phyloP scores from a whole-genome alignment of 2,888 invertebrate genomes.

The Drosophila nr. perissopoda region DNA sequence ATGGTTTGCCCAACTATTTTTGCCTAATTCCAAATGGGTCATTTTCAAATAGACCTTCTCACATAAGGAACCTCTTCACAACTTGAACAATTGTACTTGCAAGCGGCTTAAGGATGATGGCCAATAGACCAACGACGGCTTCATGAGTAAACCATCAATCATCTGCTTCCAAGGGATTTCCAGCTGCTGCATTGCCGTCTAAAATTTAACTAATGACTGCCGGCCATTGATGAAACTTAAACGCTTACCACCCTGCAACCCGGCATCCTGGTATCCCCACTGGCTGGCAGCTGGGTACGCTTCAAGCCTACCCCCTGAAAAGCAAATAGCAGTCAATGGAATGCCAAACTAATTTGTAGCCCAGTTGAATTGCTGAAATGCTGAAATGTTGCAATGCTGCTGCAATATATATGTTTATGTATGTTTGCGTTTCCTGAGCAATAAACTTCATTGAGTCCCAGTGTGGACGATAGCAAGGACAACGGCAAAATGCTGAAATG shows the following conservation, averaged over 20 bases:
- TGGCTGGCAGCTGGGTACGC: slow-evolving; percentile 23
- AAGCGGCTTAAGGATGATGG: slow-evolving; percentile 1
- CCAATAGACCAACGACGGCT: slow-evolving; percentile 17
- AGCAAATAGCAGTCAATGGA: slow-evolving; percentile 42
- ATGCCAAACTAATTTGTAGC: slow-evolving; percentile 63
- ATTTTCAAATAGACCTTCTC: neutral
- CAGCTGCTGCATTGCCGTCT: slow-evolving; percentile 42
- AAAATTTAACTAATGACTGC: slow-evolving; percentile 71
- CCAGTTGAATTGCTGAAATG: slow-evolving; percentile 40
- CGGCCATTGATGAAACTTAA: slow-evolving; percentile 25
- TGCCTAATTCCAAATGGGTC: neutral
- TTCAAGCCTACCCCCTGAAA: slow-evolving; percentile 9
- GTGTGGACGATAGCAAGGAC: slow-evolving; percentile 41
- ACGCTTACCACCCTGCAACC: neutral
- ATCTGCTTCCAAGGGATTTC: slow-evolving; percentile 22
- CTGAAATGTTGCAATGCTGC: slow-evolving; percentile 33
- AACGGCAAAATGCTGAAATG: slow-evolving; percentile 68
- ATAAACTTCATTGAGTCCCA: slow-evolving; percentile 72
- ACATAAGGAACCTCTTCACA: neutral
- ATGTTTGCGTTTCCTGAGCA: slow-evolving; percentile 75
- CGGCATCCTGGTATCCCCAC: neutral
- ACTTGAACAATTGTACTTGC: neutral
- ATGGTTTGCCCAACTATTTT: neutral
- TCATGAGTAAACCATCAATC: slow-evolving; percentile 30
- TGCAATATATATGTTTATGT: slow-evolving; percentile 57